Conservation (phyloP, 2,113 vertebrate genomes). For the Corythornis cristatus region DNA sequence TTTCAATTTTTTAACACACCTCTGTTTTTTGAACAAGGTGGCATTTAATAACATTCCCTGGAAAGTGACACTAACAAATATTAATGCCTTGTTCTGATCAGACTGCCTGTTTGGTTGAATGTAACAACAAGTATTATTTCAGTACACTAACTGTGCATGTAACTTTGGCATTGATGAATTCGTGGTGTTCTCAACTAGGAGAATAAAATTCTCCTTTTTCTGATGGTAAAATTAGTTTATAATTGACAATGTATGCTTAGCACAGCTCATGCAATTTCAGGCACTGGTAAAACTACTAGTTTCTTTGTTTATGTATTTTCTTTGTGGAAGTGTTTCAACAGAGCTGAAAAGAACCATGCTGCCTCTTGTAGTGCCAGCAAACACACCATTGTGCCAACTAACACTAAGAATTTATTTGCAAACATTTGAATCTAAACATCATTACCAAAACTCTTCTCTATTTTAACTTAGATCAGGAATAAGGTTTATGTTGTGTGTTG, state of each 20-base stretch:
- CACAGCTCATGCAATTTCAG: background rate
- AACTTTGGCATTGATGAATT: background rate
- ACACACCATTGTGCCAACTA: background rate
- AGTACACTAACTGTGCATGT: background rate
- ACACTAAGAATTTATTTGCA: background rate
- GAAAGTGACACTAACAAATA: background rate
- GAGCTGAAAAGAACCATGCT: background rate
- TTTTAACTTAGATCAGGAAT: background rate
- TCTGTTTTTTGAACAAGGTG: background rate
- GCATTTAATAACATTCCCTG: background rate
- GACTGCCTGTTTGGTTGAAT: background rate
- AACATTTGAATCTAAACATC: background rate
- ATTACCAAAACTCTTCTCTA: background rate
- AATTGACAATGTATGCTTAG: conserved; percentile 2
- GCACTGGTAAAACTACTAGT: background rate
- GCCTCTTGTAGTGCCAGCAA: background rate
- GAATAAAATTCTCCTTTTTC: background rate
- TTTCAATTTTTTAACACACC: background rate
- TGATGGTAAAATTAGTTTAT: background rate
- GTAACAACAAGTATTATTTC: background rate
- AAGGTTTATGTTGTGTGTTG: background rate
- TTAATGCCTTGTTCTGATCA: background rate
- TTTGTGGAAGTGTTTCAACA: background rate
- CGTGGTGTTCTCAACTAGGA: background rate
- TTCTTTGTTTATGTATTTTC: background rate